These are phyloP conservation scores for Ispidina picta DNA, from an alignment of 2,797 vertebrate species.

Conservation along the genomic window DNA sequence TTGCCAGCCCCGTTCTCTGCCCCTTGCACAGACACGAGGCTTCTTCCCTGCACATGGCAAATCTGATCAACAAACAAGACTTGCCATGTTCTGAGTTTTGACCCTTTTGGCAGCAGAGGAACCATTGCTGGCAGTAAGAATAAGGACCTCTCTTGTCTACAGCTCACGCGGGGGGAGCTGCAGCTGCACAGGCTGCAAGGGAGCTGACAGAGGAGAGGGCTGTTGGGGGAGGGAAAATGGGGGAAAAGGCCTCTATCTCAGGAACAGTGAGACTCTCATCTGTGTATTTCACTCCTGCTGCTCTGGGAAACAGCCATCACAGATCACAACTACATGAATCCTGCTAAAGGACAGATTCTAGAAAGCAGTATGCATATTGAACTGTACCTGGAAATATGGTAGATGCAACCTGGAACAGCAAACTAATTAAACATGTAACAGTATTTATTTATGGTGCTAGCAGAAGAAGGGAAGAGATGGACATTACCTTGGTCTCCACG, in stretches of 20 bases:
- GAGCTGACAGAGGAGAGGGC: not conserved
- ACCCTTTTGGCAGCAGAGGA: not conserved
- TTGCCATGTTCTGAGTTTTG: not conserved
- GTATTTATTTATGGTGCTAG: not conserved
- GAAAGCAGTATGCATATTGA: not conserved
- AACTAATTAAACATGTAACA: not conserved
- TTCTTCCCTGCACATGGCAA: not conserved
- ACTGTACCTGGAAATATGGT: not conserved
- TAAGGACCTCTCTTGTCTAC: constrained; percentile 11
- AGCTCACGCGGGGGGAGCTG: not conserved
- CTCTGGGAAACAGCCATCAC: not conserved
- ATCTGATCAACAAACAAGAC: not conserved
- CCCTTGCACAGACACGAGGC: not conserved
- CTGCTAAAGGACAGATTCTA: not conserved
- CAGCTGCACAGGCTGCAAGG: not conserved
- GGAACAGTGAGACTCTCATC: constrained; percentile 44
- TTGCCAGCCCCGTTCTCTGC: not conserved
- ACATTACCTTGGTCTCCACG: not conserved
- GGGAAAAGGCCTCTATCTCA: constrained; percentile 20
- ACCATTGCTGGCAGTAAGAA: not conserved
- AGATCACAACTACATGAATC: not conserved
- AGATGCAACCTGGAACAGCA: not conserved
- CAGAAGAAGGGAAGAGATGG: not conserved
- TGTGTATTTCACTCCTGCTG: not conserved
- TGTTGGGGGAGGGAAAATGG: not conserved